Base-by-base conservation (phyloP, 1,140 invertebrate genomes). In the Andricus grossulariae region DNA sequence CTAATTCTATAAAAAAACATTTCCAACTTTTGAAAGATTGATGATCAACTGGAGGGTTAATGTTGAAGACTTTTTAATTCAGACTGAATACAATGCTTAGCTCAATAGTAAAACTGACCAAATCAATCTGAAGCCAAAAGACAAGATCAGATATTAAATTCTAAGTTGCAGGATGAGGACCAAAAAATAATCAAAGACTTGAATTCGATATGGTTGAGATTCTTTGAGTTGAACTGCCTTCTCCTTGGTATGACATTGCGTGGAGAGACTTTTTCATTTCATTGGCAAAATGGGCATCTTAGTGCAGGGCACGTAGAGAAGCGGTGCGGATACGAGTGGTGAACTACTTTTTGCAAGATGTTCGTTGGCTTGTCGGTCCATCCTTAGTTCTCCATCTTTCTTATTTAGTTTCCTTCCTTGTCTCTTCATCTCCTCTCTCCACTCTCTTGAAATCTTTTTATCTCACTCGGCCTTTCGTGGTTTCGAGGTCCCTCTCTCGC, bases 261-360 rank as follows among this genome's bases (percentile, higher is more conserved):
- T 78, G 78, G 76, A 52, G 77, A 80, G 80, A 79, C 70, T 74
- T 75, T 71, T 50, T 81, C 79, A 80, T 84, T 82, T 82, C 60
- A 80, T 54, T 74, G 66, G 77, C 82, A 72, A 80, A 81, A 80
- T 82, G 80, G 82, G 82, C 80, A 80, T 79, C 77, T 84, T 79
- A 77, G 78, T 84, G 25, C 80, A 82, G 76, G 78, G 80, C 79
- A 80, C 74, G 78, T 84, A 80, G 74, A 71, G 79, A 25, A 77
- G 77, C 76, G 75, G 78, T 80, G 77, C 71, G 71, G 78, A 66
- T 83, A 82, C 84, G 84, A 86, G 78, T 83, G 81, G 80, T 86
- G 86, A 89, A 88, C 87, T 88, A 89, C 88, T 90, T 90, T 89
- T 90, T 89, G 88, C 82, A 78, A 83, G 85, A 84, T 84, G 82